Evolutionary conservation across 2,888 invertebrate genomes (phyloP), one percentile per base, ranked within the genome.

Genomic region (Athalia cordata): DNA sequence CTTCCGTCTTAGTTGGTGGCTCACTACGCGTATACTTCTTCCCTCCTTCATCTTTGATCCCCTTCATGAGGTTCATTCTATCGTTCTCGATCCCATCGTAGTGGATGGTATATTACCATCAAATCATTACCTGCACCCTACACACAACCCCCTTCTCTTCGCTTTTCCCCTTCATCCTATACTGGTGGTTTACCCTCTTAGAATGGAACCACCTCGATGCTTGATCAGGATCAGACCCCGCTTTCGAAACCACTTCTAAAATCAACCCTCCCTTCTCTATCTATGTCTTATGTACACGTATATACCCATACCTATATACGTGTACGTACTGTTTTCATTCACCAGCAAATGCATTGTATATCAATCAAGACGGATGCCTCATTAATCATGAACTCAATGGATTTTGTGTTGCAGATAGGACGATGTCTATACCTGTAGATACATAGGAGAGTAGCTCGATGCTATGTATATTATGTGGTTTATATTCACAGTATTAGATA

Each of bases 51-150:
- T 29, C 29, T 29, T 29, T 29, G 29, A 29, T 29, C 29, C 7
- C 52, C n/a, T n/a, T 57, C 57, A 6, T 57, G 59, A 72, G 47
- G 59, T 72, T 72, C 59, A 72, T 72, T 59, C 72, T 57, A 72
- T 57, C 70, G 70, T 70, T 59, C 45, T 13, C 70, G 4, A 8
- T 45, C 8, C 59, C 57, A 4, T 15, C 70, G 70, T 57, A 70
- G 29, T 29, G 2, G 29, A 29, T 29, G 57, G 45, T 70, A 15
- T 70, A 47, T 59, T 57, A 70, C 70, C 83, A 84, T 83, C 85
- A 81, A 85, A 85, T 84, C 84, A 85, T 84, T 84, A 84, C 80
- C 29, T 29, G 29, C 81, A 80, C 81, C 79, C 79, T 52, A 78
- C 76, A 78, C 81, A 81, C 81, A 82, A 82, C 80, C 55, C 55